Percentiles rank a stretch among this genome's conserved stretches.
phyloP scores from a whole-genome alignment of 2,797 vertebrate genomes.

The Melopsittacus undulatus region DNA sequence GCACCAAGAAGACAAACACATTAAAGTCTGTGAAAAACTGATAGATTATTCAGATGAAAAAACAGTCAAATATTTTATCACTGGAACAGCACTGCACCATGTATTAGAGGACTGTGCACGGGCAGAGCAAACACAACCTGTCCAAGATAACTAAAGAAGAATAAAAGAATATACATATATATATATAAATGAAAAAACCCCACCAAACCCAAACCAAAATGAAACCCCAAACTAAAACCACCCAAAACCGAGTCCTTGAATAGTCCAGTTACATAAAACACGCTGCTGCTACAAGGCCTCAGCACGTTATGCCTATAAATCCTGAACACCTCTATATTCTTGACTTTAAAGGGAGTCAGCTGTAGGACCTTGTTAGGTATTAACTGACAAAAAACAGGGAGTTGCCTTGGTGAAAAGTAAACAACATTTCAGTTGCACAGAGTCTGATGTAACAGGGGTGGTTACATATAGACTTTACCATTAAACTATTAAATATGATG shows the following conservation, averaged over 20 bases:
- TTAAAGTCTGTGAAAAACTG: not conserved
- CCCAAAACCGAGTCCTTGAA: not conserved
- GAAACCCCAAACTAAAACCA: not conserved
- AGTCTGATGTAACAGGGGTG: constrained; percentile 58
- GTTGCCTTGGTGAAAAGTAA: constrained; percentile 56
- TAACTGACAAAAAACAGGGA: constrained; percentile 58
- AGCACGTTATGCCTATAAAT: not conserved
- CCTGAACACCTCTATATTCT: not conserved
- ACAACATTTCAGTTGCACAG: constrained; percentile 61
- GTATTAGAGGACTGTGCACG: not conserved
- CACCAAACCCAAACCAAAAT: not conserved
- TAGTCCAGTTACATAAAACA: not conserved
- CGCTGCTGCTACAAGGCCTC: not conserved
- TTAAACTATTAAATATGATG: constrained; percentile 56
- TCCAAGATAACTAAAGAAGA: not conserved
- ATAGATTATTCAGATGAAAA: not conserved
- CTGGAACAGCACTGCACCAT: not conserved
- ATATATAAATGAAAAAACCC: not conserved
- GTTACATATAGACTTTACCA: constrained; percentile 40
- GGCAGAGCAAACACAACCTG: not conserved
- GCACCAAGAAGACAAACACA: not conserved
- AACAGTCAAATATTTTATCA: not conserved
- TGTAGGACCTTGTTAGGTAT: constrained; percentile 30
- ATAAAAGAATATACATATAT: not conserved
- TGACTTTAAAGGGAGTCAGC: constrained; percentile 18